Percentiles rank a stretch among this genome's conserved stretches.
Conservation (phyloP, 2,113 vertebrate species). For the Cathartes aura region DNA sequence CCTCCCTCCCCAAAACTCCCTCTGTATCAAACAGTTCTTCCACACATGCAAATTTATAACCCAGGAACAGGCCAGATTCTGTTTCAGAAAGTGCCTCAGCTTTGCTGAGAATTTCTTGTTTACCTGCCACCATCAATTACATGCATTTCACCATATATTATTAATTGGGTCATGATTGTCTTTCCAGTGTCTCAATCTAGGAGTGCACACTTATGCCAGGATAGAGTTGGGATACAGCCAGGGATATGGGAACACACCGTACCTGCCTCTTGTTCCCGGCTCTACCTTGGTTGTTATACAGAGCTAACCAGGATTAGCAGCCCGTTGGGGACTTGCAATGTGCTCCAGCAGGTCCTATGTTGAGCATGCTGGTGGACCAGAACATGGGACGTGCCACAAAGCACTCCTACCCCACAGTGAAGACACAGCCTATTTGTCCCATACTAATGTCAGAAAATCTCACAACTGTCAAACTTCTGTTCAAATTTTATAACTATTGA, state of each 20-base stretch:
- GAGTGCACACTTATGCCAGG: background rate
- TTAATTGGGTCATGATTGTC: background rate
- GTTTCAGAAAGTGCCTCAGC: background rate
- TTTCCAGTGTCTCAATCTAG: background rate
- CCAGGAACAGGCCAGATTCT: background rate
- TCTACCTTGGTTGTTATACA: background rate
- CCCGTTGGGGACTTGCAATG: rapidly evolving
- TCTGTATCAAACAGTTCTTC: background rate
- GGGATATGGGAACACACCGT: background rate
- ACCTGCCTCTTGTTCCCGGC: background rate
- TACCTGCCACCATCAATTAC: background rate
- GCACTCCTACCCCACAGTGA: background rate
- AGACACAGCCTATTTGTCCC: background rate
- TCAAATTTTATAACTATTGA: background rate
- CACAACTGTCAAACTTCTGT: background rate
- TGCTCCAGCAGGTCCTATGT: background rate
- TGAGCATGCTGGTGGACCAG: background rate
- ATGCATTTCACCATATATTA: background rate
- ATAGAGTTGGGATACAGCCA: background rate
- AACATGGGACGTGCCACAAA: background rate
- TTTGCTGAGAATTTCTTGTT: background rate
- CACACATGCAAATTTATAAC: background rate
- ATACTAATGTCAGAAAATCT: background rate
- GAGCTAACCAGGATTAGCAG: background rate
- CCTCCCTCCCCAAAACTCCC: background rate